Evolutionary conservation across 1,140 invertebrate species (phyloP).

Genomic region (Meloidogyne exigua): DNA sequence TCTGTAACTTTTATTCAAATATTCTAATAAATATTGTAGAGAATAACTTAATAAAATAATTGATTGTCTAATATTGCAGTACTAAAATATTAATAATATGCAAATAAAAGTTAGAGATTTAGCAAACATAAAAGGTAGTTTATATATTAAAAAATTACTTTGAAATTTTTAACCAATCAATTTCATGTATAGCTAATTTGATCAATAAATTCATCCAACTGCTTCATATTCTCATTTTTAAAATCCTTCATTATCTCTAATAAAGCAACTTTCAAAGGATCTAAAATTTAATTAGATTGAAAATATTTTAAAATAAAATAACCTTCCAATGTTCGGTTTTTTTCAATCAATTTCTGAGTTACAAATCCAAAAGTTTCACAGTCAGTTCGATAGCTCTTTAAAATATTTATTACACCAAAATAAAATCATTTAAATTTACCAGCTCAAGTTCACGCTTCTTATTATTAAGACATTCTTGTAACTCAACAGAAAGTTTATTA

Average conservation of each 20-base stretch:
- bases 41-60: too few relatives aligned
- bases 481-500: conserved; percentile 10
- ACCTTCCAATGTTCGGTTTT: conserved; percentile 18
- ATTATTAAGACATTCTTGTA: conserved; percentile 13
- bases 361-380: conserved; percentile 24
- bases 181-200: neutral
- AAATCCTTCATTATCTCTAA: conserved; percentile 10
- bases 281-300: neutral
- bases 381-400: conserved; percentile 15
- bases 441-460: conserved; percentile 21
- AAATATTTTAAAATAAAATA: neutral
- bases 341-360: conserved; percentile 17
- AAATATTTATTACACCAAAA: neutral
- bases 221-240: conserved; percentile 3
- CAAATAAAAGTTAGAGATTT: too few relatives aligned
- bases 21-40: too few relatives aligned
- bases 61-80: too few relatives aligned
- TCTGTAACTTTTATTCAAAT: too few relatives aligned
- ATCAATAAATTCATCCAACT: conserved; percentile 13
- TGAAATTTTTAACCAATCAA: too few relatives aligned
- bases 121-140: too few relatives aligned
- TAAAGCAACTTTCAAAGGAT: conserved; percentile 6
- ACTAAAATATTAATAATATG: too few relatives aligned
- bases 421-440: neutral
- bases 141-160: too few relatives aligned